Evolutionary conservation across 2,113 vertebrate species (phyloP), one percentile per base, ranked within the genome.

Genomic region (Nycticebus coucang): DNA sequence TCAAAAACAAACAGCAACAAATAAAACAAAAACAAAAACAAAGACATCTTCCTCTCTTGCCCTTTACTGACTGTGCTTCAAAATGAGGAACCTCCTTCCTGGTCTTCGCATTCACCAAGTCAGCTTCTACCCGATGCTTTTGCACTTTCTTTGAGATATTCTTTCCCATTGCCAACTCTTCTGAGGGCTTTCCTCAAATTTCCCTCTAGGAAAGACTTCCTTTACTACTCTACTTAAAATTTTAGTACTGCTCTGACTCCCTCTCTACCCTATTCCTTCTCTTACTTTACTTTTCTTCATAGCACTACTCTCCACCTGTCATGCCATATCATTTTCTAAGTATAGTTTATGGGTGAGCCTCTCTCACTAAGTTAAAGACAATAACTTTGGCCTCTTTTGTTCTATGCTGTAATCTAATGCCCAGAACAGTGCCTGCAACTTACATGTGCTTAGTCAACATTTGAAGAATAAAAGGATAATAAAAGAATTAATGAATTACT

Each of bases 201-300:
- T 75, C 66, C 8, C 7, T n/a, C 15, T 79, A 13, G 11, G 28
- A 88, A 88, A 62, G 33, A 0, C 3, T 55, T n/a, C 18, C 17
- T 84, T 80, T n/a, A 4, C 55, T 21, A 30, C 2, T 33, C 10
- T 26, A 1, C 59, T 80, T 50, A 87, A 93, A 80, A 33, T 1
- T 9, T 1, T 55, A 35, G 2, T 30, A 12, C 18, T 55, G 14
- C 10, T 24, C 1, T 30, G 19, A 24, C 19, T 30, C 28, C 37
- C 9, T 7, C 1, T 2, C 0, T 26, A 57, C 7, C 1, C 1
- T 10, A 12, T 8, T 13, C 13, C 21, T 60, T 79, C 35, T 4
- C 41, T 59, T 57, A 62, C 10, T 2, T 11, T 35, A 13, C 53
- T 22, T 81, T 85, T 68, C n/a, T 45, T 14, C 24, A 57, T 4